Conservation (phyloP, 2,888 invertebrate species). For the Zygogramma bicolorata region DNA sequence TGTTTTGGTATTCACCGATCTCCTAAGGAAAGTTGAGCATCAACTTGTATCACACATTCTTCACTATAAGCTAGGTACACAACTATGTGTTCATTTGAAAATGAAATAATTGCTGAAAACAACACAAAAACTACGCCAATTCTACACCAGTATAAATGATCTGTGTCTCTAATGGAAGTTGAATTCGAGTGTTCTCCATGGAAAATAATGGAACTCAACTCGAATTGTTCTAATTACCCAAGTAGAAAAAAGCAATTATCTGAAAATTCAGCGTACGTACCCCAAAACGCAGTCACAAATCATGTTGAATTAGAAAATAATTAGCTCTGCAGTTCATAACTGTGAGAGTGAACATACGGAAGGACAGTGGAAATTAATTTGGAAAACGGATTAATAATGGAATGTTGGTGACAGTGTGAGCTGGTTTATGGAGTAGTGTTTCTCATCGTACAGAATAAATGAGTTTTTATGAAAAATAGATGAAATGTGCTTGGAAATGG, state of each 20-base stretch:
- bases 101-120: too few species aligned
- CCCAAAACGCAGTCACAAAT: constrained; percentile 37
- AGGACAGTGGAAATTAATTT: constrained; percentile 41
- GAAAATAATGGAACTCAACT: not conserved
- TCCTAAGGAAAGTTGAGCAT: too few species aligned
- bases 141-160: not conserved
- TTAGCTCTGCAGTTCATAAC: constrained; percentile 42
- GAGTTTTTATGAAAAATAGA: not conserved
- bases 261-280: constrained; percentile 22
- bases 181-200: not conserved
- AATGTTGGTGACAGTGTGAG: constrained; percentile 33
- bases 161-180: not conserved
- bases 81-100: too few species aligned
- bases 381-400: constrained; percentile 38
- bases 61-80: too few species aligned
- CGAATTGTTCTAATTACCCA: constrained; percentile 17
- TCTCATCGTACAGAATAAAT: not conserved
- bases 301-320: constrained; percentile 43
- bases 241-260: constrained; percentile 30
- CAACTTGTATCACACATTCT: too few species aligned
- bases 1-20: too few species aligned
- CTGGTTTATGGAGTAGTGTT: constrained; percentile 20
- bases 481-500: not conserved
- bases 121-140: not conserved
- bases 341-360: constrained; percentile 38